Evolutionary conservation across 2,797 vertebrate genomes (phyloP), one percentile per base, ranked within the genome.

Genomic region (Anabacerthia variegaticeps): DNA sequence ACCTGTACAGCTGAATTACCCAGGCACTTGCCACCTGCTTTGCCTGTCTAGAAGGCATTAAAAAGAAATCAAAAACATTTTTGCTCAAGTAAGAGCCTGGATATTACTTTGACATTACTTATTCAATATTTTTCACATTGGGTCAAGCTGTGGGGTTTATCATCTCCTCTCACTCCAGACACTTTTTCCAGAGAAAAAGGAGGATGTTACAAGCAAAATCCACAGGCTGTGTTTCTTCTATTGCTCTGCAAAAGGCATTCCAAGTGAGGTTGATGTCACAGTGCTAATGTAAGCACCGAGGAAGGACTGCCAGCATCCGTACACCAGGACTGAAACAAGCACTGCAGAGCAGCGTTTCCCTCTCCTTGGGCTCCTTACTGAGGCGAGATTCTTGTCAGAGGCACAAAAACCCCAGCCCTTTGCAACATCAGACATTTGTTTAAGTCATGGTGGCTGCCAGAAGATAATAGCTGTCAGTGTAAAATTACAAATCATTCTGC

Each of bases 401-500:
- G 41, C 84, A 95, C 51, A 90, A 78, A 73, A 83, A 66, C 27
- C 4, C 1, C 84, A 55, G 71, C 66, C 89, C 66, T 54, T 87
- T 56, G 86, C 61, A 77, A 65, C 34, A 49, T 88, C 89, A 96
- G 89, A 74, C 82, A 59, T 85, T 96, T 92, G 90, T 87, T 95
- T 92, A 93, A 97, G 92, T 78, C 93, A 24, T 93, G 87, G 94
- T 15, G 67, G 88, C 97, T 97, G 97, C 97, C 97, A 96, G 94
- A 82, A 95, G 92, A 95, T 94, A 97, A 96, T 91, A 91, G 95
- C 88, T 69, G 36, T 96, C 88, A 94, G 79, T 81, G 87, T 92
- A 89, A 96, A 96, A 97, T 95, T 94, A 95, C 95, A 93, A 92
- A 94, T 96, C 93, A 43, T 96, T 95, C 82, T 84, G 84, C 88